Conservation (phyloP, 2,797 vertebrate genomes). For the Acanthornis magna region DNA sequence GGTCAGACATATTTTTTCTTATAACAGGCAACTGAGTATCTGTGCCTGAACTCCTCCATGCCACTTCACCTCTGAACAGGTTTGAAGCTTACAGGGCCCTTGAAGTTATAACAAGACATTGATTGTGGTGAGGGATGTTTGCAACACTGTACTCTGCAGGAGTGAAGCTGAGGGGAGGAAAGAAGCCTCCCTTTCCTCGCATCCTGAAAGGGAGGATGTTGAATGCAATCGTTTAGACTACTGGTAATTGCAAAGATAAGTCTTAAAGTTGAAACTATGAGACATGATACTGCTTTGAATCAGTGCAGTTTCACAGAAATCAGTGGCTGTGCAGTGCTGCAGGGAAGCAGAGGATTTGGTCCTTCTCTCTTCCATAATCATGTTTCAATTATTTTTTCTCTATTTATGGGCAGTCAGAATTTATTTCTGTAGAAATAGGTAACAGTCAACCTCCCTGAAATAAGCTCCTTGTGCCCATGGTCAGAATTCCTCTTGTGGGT, state of each 20-base stretch:
- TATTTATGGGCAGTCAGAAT: background rate
- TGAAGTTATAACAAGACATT: conserved; percentile 71
- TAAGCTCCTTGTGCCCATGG: background rate
- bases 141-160: conserved; percentile 62
- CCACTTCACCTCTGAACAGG: conserved; percentile 67
- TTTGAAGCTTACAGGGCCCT: conserved; percentile 70
- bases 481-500: background rate
- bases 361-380: background rate
- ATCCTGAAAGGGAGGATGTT: conserved; percentile 69
- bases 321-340: background rate
- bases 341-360: background rate
- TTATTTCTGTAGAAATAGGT: background rate
- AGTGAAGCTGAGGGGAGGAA: conserved; percentile 67
- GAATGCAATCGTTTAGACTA: conserved; percentile 64
- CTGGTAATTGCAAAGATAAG: conserved; percentile 51
- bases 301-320: background rate
- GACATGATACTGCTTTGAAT: background rate
- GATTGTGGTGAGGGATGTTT: conserved; percentile 72
- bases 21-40: conserved; percentile 30
- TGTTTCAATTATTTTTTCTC: background rate
- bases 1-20: conserved; percentile 33
- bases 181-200: conserved; percentile 65
- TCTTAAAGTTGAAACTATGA: background rate
- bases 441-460: background rate
- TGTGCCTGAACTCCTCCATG: conserved; percentile 56